Conservation (phyloP, 2,888 invertebrate genomes). For the Drosophila macrospina region DNA sequence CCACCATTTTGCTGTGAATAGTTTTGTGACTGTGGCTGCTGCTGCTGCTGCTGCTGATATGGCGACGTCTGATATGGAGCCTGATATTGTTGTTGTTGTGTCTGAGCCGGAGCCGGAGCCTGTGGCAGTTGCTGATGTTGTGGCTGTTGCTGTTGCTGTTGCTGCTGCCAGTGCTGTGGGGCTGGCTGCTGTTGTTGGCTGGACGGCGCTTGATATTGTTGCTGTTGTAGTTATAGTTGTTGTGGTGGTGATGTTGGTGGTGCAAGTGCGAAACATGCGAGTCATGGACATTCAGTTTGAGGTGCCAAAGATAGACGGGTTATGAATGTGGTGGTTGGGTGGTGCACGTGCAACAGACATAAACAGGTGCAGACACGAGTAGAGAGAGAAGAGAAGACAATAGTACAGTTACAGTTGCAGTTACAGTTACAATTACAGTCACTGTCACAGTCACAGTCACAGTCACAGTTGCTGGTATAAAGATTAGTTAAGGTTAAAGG, state of each 20-base stretch:
- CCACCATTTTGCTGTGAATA: constrained; percentile 82
- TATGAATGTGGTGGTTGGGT: constrained; percentile 38
- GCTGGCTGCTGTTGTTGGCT: constrained; percentile 54
- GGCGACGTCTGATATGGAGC: constrained; percentile 68
- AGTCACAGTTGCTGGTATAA: constrained; percentile 45
- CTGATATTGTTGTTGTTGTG: constrained; percentile 51
- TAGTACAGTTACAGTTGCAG: constrained; percentile 51
- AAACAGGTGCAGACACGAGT: constrained; percentile 46
- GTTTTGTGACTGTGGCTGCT: constrained; percentile 73
- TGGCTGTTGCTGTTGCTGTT: constrained; percentile 10
- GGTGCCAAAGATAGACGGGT: constrained; percentile 19
- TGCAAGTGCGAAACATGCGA: constrained; percentile 41
- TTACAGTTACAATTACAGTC: constrained; percentile 44
- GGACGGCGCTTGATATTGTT: constrained; percentile 76
- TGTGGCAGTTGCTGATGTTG: constrained; percentile 42
- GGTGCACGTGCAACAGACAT: constrained; percentile 52
- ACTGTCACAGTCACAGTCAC: constrained; percentile 52
- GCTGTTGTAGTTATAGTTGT: constrained; percentile 54
- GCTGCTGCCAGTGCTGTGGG: constrained; percentile 48
- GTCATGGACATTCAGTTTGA: constrained; percentile 2
- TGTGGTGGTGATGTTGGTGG: constrained; percentile 38
- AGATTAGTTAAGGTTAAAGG: constrained; percentile 18
- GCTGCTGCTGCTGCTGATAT: constrained; percentile 68
- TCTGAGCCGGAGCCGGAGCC: constrained; percentile 40
- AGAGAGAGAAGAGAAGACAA: constrained; percentile 52